These are phyloP conservation scores for Moxostoma hubbsi DNA, from an alignment of 2,797 vertebrate genomes.

Conservation along the genomic window DNA sequence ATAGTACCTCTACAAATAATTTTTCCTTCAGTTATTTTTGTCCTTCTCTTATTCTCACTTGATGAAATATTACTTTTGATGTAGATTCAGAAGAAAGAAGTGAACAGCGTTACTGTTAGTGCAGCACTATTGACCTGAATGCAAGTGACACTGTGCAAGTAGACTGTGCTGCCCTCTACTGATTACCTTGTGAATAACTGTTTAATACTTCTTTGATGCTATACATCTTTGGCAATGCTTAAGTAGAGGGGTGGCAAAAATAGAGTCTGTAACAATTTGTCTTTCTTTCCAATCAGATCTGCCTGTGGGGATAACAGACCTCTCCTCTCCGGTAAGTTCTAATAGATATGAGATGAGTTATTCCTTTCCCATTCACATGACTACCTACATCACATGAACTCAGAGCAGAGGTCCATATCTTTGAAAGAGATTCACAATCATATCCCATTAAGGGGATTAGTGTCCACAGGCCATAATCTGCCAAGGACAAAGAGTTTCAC, in stretches of 20 bases:
- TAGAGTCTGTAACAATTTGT: neutral
- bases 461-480: slow-evolving; percentile 61
- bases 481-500: slow-evolving; percentile 53
- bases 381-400: neutral
- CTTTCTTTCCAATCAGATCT: slow-evolving; percentile 46
- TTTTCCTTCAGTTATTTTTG: neutral
- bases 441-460: slow-evolving; percentile 51
- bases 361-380: no score
- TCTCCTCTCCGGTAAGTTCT: slow-evolving; percentile 67
- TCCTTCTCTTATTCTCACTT: neutral
- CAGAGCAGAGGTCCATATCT: slow-evolving; percentile 1
- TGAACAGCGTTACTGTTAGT: no score
- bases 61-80: no score
- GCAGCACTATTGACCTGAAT: no score
- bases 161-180: slow-evolving; percentile 46
- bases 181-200: neutral
- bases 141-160: no score
- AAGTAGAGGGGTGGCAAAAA: no score
- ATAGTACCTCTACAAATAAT: neutral
- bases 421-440: slow-evolving; percentile 41
- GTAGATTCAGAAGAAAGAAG: neutral
- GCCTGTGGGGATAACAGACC: slow-evolving; percentile 72
- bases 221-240: no score
- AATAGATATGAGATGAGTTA: neutral
- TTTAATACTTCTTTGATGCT: no score